phyloP scores from a whole-genome alignment of 2,113 vertebrate genomes.

The Gasterosteus aculeatus region DNA sequence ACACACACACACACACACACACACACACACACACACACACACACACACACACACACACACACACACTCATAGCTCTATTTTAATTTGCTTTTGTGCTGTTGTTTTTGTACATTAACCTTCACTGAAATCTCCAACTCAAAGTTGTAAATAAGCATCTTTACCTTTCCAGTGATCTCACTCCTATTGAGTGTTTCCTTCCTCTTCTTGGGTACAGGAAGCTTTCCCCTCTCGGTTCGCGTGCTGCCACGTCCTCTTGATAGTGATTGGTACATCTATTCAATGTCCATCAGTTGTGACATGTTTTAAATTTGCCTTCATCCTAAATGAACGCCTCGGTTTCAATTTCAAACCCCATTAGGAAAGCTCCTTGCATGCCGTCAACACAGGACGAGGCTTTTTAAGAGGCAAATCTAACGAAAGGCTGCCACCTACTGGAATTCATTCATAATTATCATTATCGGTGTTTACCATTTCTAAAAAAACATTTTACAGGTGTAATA shows the following conservation, averaged over 20 bases:
- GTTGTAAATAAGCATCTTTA: constrained; percentile 2
- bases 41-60: constrained; percentile 20
- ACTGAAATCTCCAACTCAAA: not conserved
- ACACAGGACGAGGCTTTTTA: not conserved
- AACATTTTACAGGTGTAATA: not conserved
- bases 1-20: constrained; percentile 16
- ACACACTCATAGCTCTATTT: constrained; percentile 3
- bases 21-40: constrained; percentile 18
- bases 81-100: not conserved
- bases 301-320: constrained; percentile 33
- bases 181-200: not conserved
- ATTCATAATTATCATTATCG: not conserved
- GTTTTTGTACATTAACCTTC: not conserved
- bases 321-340: constrained; percentile 28
- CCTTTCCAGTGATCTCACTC: not conserved
- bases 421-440: constrained; percentile 65
- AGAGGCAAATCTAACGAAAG: constrained; percentile 36
- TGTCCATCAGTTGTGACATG: constrained; percentile 3
- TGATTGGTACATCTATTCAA: constrained; percentile 11
- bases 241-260: not conserved
- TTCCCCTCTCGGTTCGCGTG: not conserved
- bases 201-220: not conserved
- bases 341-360: constrained; percentile 20
- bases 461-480: not conserved
- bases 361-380: not conserved